Evolutionary conservation across 2,888 invertebrate genomes (phyloP).

Genomic region (Atrina japonica): DNA sequence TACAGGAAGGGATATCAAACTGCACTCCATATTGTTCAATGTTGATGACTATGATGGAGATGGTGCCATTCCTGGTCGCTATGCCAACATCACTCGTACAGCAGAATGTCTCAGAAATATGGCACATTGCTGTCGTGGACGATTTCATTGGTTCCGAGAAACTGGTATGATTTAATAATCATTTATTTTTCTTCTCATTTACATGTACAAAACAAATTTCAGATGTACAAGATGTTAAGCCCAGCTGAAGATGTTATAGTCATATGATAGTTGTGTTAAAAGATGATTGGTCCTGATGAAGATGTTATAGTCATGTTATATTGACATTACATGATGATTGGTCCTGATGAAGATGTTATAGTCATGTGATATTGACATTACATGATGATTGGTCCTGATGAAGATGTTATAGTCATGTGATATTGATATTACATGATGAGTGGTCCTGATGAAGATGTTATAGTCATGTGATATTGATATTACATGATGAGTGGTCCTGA

Average conservation of each 20-base stretch:
- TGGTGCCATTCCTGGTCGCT: constrained; percentile 80
- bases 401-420: too few relatives aligned
- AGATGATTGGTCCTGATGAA: background rate
- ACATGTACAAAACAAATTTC: background rate
- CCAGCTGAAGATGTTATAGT: background rate
- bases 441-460: too few relatives aligned
- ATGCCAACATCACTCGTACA: constrained; percentile 80
- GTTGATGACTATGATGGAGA: constrained; percentile 80
- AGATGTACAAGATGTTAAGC: background rate
- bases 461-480: too few relatives aligned
- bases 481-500: too few relatives aligned
- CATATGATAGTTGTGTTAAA: background rate
- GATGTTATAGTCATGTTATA: too few relatives aligned
- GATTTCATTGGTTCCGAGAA: constrained; percentile 81
- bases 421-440: too few relatives aligned
- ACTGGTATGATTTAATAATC: constrained; percentile 69
- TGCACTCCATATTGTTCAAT: constrained; percentile 80
- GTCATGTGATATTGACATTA: too few relatives aligned
- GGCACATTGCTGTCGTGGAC: constrained; percentile 79
- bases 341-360: too few relatives aligned
- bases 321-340: too few relatives aligned
- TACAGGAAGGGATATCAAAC: constrained; percentile 67
- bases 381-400: too few relatives aligned
- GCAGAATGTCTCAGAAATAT: constrained; percentile 78
- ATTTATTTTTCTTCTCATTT: too few relatives aligned